Evolutionary conservation across 37 sponge, comb jelly and placozoan species (phyloP).

Genomic region (Diacarnus erythraeanus): DNA sequence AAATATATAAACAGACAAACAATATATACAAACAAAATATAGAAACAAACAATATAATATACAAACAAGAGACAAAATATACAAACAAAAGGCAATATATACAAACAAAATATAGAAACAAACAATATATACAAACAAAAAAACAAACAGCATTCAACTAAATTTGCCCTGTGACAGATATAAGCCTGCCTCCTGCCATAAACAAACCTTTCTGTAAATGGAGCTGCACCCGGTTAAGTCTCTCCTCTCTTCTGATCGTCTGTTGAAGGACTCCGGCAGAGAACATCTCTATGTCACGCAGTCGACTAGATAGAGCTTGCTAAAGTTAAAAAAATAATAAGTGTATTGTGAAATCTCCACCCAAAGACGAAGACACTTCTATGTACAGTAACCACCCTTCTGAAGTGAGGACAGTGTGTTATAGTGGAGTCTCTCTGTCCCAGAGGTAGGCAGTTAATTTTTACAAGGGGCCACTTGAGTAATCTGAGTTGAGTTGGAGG

Average conservation of each 20-base stretch:
- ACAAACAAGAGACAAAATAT: too few relatives aligned
- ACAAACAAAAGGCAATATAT: neutral
- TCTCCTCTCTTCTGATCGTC: slow-evolving; percentile 50
- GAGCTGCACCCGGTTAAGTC: slow-evolving; percentile 14
- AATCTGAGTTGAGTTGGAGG: too few relatives aligned
- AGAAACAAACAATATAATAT: too few relatives aligned
- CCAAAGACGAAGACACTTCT: neutral
- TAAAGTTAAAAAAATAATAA: neutral
- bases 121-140: too few relatives aligned
- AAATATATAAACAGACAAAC: neutral
- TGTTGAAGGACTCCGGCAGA: slow-evolving; percentile 63
- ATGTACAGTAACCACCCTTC: neutral
- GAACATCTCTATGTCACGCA: slow-evolving; percentile 69
- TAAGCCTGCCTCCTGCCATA: too few relatives aligned
- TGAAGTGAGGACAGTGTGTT: neutral
- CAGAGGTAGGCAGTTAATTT: too few relatives aligned
- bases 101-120: too few relatives aligned
- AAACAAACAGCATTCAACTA: too few relatives aligned
- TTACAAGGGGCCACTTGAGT: too few relatives aligned
- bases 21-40: neutral
- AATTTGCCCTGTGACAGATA: too few relatives aligned
- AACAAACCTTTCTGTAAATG: slow-evolving; percentile 65
- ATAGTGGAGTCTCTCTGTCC: too few relatives aligned
- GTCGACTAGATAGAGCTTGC: slow-evolving; percentile 50
- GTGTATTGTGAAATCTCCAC: neutral